Base-by-base conservation (phyloP, 30 jellyfish, hydroid and myxozoan genomes). In the Sanderia malayensis region DNA sequence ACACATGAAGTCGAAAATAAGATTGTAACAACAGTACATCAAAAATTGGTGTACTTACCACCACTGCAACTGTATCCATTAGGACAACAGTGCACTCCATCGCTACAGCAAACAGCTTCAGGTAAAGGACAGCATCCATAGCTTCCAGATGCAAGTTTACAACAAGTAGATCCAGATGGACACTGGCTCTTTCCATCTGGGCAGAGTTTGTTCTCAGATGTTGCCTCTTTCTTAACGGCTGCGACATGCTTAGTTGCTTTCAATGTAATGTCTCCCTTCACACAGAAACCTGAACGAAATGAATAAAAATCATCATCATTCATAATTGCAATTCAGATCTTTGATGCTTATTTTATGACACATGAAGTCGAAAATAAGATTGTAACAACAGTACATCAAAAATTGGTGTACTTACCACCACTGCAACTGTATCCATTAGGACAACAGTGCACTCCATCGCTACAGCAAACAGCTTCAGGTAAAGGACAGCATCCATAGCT, bases 61-160 rank as follows among this genome's bases (percentile, higher is more conserved):
- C 46, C 28, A 76, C 80, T 93, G 76, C 96, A 87, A 18, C 66
- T 87, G 41, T 71, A 61, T 0, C 94, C 94, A 44, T 74, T 31
- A 63, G 94, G 95, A 58, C 96, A 87, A 58, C 96, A 87, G 55
- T 87, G 96, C 44, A 30, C 71, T 26, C 70, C 71, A 27, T 87
- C 96, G 10, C 25, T 24, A 64, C 96, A 87, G 71, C 96, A 87
- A 3, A 70, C 79, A 6, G 96, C 96, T 0, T 79, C 19, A 53
- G 70, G 68, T 24, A 31, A 60, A 22, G 96, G 94, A 41, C 96
- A 86, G 67, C 96, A 86, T 28, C 89, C 96, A 62, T 77, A 86
- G 4, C 58, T 45, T 0, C 93, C 89, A 2, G 52, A 18, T 1
- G 73, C 77, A 11, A 70, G 72, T 25, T 67, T 34, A 73, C 96